Base-by-base conservation (phyloP, 2,797 vertebrate species). In the Anguilla pacifica region DNA sequence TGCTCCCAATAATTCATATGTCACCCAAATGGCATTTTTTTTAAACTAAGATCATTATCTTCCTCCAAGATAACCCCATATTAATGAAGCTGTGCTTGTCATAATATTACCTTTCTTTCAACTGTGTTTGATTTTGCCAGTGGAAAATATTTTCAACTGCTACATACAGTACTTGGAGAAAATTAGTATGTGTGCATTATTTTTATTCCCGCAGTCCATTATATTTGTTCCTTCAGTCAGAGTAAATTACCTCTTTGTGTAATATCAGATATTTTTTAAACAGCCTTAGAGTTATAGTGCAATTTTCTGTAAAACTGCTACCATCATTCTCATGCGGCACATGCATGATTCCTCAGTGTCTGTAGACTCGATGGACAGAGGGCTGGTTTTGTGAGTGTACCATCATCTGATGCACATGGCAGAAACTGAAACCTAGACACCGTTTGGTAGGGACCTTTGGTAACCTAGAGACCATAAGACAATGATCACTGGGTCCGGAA, bases 11-110 rank as follows among this genome's bases (percentile, higher is more conserved):
- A 57, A 67, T 70, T 9, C 28, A 57, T 13, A 72, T 72, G 59
- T 35, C 43, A 19, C 39, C 43, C 64, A 86, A 72, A 46, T 86
- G 43, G 59, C 43, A 3, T 86, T 31, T 86, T 86, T 72, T 46
- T 46, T 43, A 43, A 46, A 79, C 13, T 49, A 15, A 49, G 59
- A 13, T 67, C 6, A 28, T 86, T 0, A n/a, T 70, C 85, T 86
- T 61, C 31, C 11, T 25, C 39, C 25, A 9, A n/a, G 31, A 72
- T 84, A 77, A 74, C n/a, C 28, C 6, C 57, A 70, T 86, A 67
- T 9, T 55, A 17, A 51, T 86, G 59, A 67, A n/a, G 55, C 84
- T n/a, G 35, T 22, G 1, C 35, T 64, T 85, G 84, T 85, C 35
- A 57, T 22, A 64, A 61, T 46, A 51, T 51, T 25, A 51, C 25